Evolutionary conservation across 2,797 vertebrate species (phyloP).

Genomic region (Odontamblyopus rebecca): DNA sequence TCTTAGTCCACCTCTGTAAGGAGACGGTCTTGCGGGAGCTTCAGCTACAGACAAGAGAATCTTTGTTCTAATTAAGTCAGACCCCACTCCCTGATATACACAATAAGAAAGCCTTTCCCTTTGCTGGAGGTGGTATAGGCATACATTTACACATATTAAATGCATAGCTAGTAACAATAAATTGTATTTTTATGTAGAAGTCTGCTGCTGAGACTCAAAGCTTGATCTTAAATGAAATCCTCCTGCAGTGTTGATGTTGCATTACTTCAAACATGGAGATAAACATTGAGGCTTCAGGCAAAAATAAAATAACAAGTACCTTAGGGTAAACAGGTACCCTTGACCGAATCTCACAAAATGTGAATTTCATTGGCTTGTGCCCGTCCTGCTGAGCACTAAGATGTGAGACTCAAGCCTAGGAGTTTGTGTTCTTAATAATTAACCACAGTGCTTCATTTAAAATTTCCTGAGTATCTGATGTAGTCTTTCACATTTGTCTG

Average conservation of each 20-base stretch:
- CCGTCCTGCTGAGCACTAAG: background rate
- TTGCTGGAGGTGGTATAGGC: conserved; percentile 29
- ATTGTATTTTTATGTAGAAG: conserved; percentile 21
- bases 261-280: conserved; percentile 35
- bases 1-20: conserved; percentile 40
- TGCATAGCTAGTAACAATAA: conserved; percentile 23
- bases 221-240: conserved; percentile 36
- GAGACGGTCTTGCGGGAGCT: conserved; percentile 35
- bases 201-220: conserved; percentile 9
- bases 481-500: conserved; percentile 17
- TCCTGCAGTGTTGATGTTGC: conserved; percentile 35
- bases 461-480: conserved; percentile 5
- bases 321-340: conserved; percentile 16
- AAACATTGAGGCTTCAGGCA: conserved; percentile 31
- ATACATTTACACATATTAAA: conserved; percentile 15
- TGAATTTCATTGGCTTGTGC: no score
- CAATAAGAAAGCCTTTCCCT: conserved; percentile 39
- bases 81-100: conserved; percentile 18
- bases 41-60: conserved; percentile 39
- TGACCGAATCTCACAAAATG: background rate
- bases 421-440: conserved; percentile 10
- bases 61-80: conserved; percentile 56
- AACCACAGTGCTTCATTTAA: conserved; percentile 1
- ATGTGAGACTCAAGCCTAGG: background rate
- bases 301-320: conserved; percentile 21